Base-by-base conservation (phyloP, 2,888 invertebrate genomes). In the Clanis bilineata region DNA sequence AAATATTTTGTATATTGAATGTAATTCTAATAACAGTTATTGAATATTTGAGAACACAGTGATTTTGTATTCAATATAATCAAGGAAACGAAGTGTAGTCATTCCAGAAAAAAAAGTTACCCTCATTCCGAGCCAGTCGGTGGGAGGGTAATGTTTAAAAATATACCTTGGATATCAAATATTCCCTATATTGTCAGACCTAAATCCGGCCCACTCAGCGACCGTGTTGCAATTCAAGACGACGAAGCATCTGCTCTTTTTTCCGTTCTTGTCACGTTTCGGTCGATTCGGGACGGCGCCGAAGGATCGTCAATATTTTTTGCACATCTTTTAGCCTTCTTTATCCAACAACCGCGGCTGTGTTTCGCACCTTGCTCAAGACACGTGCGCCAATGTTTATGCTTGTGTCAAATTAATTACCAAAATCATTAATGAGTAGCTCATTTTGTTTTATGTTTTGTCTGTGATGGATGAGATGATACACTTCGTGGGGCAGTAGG, bases 261-360 rank as follows among this genome's bases (percentile, higher is more conserved):
- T 51, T 32, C 51, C 51, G 51, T 51, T 21, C 51, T 51, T 32
- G 32, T 51, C 51, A 51, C 51, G 51, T 51, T 28, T 28, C 51
- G 32, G 32, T 18, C 51, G 51, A 51, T 10, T 51, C 32, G 32
- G 18, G 18, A 32, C 32, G 32, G 15, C 28, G 9, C 10, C 32
- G 28, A 51, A 18, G 32, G 15, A 10, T 6, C 4, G 51, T 18
- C 18, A 4, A 10, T n/a, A n/a, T 44, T 51, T 51, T 51, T 28
- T 51, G 28, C 51, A 10, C 10, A 28, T 28, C 51, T 18, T 18
- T 15, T 18, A 28, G 18, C 32, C 51, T 51, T 51, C n/a, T 51
- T 51, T 51, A 32, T 51, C 18, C 10, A 51, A 51, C 32, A 10
- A 3, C 28, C 32, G 28, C 51, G 10, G 18, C 10, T 32, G 51